These are phyloP conservation scores for Stegostoma tigrinum DNA, from an alignment of 2,113 vertebrate genomes.

Conservation along the genomic window DNA sequence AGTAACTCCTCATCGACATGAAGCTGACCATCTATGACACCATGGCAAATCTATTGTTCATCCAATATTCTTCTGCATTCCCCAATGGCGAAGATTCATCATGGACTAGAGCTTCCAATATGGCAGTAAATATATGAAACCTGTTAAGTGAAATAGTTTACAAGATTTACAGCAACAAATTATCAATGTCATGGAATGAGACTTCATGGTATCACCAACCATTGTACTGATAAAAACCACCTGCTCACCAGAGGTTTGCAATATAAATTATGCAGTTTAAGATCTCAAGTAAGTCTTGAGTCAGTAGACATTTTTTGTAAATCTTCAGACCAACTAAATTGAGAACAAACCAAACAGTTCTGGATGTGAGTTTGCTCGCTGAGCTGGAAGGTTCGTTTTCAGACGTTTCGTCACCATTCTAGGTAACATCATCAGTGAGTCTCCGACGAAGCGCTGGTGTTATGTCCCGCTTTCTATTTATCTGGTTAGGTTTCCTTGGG, in stretches of 20 bases:
- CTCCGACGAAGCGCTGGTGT: too few species aligned
- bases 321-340: neutral
- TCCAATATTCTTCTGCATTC: neutral
- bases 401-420: too few species aligned
- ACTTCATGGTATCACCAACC: neutral
- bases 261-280: neutral
- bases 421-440: too few species aligned
- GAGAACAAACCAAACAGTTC: neutral
- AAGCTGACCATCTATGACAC: neutral
- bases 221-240: neutral
- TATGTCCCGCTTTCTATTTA: too few species aligned
- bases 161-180: neutral
- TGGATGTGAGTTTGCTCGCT: too few species aligned
- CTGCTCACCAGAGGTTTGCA: neutral
- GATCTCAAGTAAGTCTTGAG: neutral
- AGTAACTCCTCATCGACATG: neutral
- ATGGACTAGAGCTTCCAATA: neutral
- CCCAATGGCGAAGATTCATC: neutral
- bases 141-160: neutral
- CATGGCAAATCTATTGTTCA: neutral
- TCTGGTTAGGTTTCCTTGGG: too few species aligned
- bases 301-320: neutral
- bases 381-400: too few species aligned
- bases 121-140: neutral
- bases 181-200: neutral